Conservation (phyloP, 2,797 vertebrate genomes). For the Cryptoblepharus egeriae region DNA sequence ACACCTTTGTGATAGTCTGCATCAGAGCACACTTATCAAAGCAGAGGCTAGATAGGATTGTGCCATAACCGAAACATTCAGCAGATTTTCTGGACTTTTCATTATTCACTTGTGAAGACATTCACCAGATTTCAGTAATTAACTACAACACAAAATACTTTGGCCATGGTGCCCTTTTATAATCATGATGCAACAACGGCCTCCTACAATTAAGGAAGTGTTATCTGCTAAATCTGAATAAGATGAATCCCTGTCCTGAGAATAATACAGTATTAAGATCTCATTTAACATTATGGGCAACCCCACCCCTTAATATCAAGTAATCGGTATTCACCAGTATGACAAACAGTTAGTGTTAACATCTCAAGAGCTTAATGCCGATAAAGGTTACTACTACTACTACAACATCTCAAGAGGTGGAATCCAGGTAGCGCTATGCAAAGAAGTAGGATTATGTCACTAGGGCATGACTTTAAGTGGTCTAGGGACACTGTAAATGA, state of each 20-base stretch:
- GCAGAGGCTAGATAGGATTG: too few species aligned
- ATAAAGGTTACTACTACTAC: too few species aligned
- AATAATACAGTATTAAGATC: background rate
- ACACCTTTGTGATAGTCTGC: too few species aligned
- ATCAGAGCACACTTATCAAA: too few species aligned
- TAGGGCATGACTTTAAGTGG: too few species aligned
- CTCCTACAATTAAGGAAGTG: too few species aligned
- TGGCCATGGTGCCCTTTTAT: background rate
- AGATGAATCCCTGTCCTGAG: background rate
- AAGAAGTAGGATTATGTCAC: background rate
- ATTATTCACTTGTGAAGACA: background rate
- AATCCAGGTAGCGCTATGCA: too few species aligned
- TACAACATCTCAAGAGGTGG: background rate
- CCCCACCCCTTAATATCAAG: background rate
- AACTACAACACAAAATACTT: background rate
- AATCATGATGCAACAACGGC: too few species aligned
- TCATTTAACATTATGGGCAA: background rate
- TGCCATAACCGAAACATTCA: background rate
- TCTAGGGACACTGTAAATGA: background rate
- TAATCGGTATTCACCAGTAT: background rate
- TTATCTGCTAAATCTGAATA: background rate
- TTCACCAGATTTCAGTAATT: background rate
- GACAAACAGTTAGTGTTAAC: background rate
- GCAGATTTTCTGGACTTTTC: background rate
- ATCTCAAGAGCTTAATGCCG: background rate